Evolutionary conservation across 1,140 invertebrate species (phyloP), one percentile per base, ranked within the genome.

Genomic region (Drosophila oshimai): DNA sequence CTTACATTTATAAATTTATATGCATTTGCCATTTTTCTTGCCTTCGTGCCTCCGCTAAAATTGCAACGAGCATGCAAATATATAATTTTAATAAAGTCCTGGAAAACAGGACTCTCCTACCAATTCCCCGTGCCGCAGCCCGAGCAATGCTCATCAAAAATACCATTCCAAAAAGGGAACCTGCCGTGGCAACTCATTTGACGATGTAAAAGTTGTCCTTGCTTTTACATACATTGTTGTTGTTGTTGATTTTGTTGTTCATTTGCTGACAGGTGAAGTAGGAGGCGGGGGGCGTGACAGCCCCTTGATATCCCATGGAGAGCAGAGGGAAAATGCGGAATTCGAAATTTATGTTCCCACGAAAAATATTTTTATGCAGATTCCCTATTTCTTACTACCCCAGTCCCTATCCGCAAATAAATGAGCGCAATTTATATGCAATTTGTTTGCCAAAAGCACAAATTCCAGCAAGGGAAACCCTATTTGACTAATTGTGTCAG

Each of bases 51-150:
- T 64, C 47, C 60, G 54, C 57, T 65, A 53, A 74, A 86, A 87
- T 87, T 80, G 68, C 76, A 87, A 76, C 81, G 80, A 86, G 87
- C 73, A 86, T 86, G 81, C 81, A 86, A 86, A 86, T 81, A 87
- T 87, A 87, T 75, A 77, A 87, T 86, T 86, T 87, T 86, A 86
- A 86, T 86, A 86, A 76, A 64, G 61, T 86, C 54, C 54, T 44
- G 24, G 36, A 81, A 55, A 61, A 49, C 68, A 71, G 45, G 33
- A 51, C 65, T 60, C 61, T 24, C 36, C 12, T 24, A 20, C 44
- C 18, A 24, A 31, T 26, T 44, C 37, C 41, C 22, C 22, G 15
- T 17, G 15, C 13, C 9, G 22, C 24, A 33, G 6, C 18, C 18
- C 22, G 29, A 28, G 33, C 41, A 26, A 34, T 20, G 45, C 81